These are phyloP conservation scores for Polymixis flavicincta DNA, from an alignment of 2,888 invertebrate species.

Conservation along the genomic window DNA sequence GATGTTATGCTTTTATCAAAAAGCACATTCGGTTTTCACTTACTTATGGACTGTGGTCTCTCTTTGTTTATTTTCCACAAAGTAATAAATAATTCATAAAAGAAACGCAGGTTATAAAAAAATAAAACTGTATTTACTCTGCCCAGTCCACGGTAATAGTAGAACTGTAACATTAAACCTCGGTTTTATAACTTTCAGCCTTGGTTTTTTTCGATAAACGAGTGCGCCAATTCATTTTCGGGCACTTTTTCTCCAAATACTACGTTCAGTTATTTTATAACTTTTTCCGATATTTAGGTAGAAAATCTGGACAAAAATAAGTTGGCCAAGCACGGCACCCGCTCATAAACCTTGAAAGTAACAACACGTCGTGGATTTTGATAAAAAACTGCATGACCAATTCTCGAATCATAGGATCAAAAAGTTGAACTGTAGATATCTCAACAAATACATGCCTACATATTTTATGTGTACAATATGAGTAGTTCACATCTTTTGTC, in stretches of 20 bases:
- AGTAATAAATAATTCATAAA: conserved; percentile 25
- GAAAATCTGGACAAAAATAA: neutral
- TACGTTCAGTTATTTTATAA: conserved; percentile 12
- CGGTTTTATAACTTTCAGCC: conserved; percentile 30
- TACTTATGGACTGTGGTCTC: neutral
- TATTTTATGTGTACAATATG: neutral
- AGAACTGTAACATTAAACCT: conserved; percentile 13
- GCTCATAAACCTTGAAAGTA: neutral
- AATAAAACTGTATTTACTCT: conserved; percentile 32
- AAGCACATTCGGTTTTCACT: conserved; percentile 8
- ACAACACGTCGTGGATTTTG: neutral
- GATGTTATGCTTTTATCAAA: neutral
- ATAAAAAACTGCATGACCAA: neutral
- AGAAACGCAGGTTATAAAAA: conserved; percentile 8
- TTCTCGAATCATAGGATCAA: neutral
- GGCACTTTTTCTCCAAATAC: conserved; percentile 25
- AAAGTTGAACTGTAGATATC: neutral
- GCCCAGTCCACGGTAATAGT: conserved; percentile 20
- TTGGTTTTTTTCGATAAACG: conserved; percentile 30
- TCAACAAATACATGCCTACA: neutral
- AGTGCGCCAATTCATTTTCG: conserved; percentile 27
- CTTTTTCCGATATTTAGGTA: conserved; percentile 10
- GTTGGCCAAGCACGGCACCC: neutral
- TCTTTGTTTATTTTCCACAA: conserved; percentile 20
- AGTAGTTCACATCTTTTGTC: neutral